Percentiles rank a stretch among this genome's conserved stretches.
These are phyloP conservation scores for Sebastes schlegelii DNA, from an alignment of 2,113 vertebrate genomes.

Conservation along the genomic window DNA sequence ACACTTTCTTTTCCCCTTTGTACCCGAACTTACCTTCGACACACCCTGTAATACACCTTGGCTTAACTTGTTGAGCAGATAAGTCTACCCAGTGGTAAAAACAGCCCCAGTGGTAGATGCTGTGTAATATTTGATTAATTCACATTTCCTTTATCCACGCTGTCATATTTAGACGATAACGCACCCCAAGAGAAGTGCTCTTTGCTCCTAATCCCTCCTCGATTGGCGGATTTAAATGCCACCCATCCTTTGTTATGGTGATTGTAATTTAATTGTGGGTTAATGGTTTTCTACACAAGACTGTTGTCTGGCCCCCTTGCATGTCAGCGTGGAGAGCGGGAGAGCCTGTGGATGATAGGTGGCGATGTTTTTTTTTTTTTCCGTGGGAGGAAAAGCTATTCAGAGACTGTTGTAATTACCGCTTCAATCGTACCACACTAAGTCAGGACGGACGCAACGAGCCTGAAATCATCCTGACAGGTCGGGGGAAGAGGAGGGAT, in stretches of 20 bases:
- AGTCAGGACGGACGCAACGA: constrained; percentile 67
- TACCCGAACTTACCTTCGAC: not conserved
- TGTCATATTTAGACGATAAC: constrained; percentile 70
- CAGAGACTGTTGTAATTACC: constrained; percentile 75
- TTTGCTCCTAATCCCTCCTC: constrained; percentile 65
- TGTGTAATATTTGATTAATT: constrained; percentile 55
- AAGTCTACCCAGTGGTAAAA: constrained; percentile 8
- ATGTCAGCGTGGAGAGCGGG: constrained; percentile 53
- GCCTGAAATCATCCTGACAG: constrained; percentile 77
- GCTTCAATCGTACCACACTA: constrained; percentile 50
- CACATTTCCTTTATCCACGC: constrained; percentile 49
- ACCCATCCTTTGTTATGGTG: constrained; percentile 69
- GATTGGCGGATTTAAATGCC: constrained; percentile 77
- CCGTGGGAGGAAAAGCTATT: constrained; percentile 62
- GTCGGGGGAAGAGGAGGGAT: constrained; percentile 30
- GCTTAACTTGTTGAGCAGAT: constrained; percentile 31
- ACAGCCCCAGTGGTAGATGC: constrained; percentile 20
- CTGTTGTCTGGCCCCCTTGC: constrained; percentile 57
- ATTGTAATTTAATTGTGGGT: constrained; percentile 79
- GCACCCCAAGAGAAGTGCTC: constrained; percentile 57
- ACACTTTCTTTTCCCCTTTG: constrained; percentile 18
- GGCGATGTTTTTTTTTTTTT: constrained; percentile 35
- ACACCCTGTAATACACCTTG: constrained; percentile 27
- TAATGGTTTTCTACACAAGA: constrained; percentile 67
- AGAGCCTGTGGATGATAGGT: constrained; percentile 72